phyloP scores from a whole-genome alignment of 2,888 invertebrate species.

The Nyleta sp. region DNA sequence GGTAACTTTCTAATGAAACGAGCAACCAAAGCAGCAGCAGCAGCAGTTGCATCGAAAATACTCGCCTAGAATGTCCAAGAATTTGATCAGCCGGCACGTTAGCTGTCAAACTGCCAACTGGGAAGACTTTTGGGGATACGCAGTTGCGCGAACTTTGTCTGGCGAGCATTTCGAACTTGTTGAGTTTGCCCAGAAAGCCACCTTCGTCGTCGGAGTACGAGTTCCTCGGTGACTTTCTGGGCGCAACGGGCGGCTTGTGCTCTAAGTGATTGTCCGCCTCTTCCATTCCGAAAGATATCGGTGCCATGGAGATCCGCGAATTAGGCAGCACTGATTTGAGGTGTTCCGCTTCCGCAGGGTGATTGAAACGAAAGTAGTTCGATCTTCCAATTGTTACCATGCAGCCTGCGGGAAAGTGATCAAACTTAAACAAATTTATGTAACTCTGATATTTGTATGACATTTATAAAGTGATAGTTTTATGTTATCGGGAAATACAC shows the following conservation, averaged over 20 bases:
- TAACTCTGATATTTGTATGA: too few species aligned
- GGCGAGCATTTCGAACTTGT: conserved; percentile 91
- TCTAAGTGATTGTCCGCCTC: conserved; percentile 75
- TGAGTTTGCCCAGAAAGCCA: conserved; percentile 89
- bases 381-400: conserved; percentile 96
- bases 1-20: too few species aligned
- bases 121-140: conserved; percentile 91
- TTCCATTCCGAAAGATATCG: conserved; percentile 85
- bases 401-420: conserved; percentile 86
- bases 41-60: conserved; percentile 23
- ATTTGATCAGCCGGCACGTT: conserved; percentile 93
- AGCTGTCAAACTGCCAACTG: conserved; percentile 89
- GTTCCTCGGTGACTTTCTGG: conserved; percentile 85
- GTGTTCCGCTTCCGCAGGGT: conserved; percentile 94
- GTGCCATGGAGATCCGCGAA: conserved; percentile 90
- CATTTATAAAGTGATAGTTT: too few species aligned
- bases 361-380: conserved; percentile 96
- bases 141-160: conserved; percentile 82
- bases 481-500: too few species aligned
- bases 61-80: conserved; percentile 77
- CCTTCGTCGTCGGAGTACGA: conserved; percentile 84
- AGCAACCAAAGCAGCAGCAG: conserved; percentile 1
- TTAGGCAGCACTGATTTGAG: conserved; percentile 93
- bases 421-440: too few species aligned
- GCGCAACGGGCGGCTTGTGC: conserved; percentile 87